Evolutionary conservation across 2,888 invertebrate genomes (phyloP), one percentile per base, ranked within the genome.

Genomic region (Odontothrips loti): DNA sequence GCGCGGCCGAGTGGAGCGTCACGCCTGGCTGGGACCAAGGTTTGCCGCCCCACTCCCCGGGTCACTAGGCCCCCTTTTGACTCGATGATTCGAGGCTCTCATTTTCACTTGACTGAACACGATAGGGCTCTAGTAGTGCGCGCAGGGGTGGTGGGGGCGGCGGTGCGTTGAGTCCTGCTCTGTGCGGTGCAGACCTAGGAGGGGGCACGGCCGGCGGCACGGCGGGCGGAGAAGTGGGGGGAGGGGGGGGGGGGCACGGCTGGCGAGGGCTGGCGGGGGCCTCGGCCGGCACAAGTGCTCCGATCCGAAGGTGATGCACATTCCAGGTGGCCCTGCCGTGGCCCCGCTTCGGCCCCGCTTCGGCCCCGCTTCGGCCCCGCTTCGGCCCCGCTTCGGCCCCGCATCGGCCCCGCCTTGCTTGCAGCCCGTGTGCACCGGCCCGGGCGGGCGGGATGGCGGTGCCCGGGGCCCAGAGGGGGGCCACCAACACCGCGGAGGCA

Each of bases 21-120:
- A 75, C 68, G 68, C 68, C 68, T 27, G 27, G 68, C 68, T 10
- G 68, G 12, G 11, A 75, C 68, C 68, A 75, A 75, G 68, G 68
- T 27, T 75, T 27, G 68, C 68, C 68, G 23, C n/a, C 68, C 68
- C 68, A 68, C n/a, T 20, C 4, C 20, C 68, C 68, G 10, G 10
- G 27, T 27, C 68, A 75, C 58, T 75, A 27, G 68, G 68, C 68
- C 68, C 23, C 27, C 68, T 68, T 23, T 23, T 23, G 68, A 23
- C 68, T 75, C 27, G 58, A 43, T 43, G 34, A 58, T 58, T 58
- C 58, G 58, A 27, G 68, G 68, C 68, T 75, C 68, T 75, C 68
- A 75, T 75, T 75, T 58, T 75, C 68, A 75, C 68, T 75, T 75
- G 68, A 75, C 68, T 75, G 68, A 75, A 27, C 68, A 75, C 68